Evolutionary conservation across 2,797 vertebrate genomes (phyloP), one percentile per base, ranked within the genome.

Genomic region (Scyliorhinus canicula): DNA sequence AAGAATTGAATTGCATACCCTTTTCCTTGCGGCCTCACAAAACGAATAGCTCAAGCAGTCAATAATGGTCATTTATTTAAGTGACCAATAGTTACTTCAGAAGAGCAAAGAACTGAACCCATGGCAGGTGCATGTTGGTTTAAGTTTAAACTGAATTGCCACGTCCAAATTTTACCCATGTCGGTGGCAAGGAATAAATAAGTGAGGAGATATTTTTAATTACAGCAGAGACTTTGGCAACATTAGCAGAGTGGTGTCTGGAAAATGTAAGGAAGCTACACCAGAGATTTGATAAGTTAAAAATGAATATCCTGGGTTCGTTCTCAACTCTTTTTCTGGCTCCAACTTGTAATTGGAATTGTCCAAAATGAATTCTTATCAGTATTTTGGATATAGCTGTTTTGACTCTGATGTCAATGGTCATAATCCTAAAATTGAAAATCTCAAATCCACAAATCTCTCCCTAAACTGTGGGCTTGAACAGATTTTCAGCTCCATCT

Each of bases 401-500:
- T 57, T 57, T n/a, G 14, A 7, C 28, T n/a, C 55, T 90, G 16
- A 57, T 14, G 55, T 40, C 35, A 60, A 90, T 60, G 55, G 19
- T 60, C 86, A 60, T 90, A n/a, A 60, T 19, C 35, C 86, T 60
- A 82, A n/a, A 35, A 90, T 16, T 90, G 14, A 90, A 16, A 90
- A 90, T n/a, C 35, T 90, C 35, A 55, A 35, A 55, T 60, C 55
- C 7, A 40, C 35, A 90, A 90, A 60, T 40, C 55, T n/a, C 35
- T 60, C 52, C 55, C 35, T 90, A 90, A 60, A 90, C 35, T n/a
- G 86, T 40, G 35, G 35, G 86, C 86, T 40, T 57, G 31, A 86
- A 31, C 55, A 57, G 86, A 60, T 90, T 90, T 60, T 35, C 86
- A 90, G 86, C 35, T 90, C 55, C 86, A 90, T 60, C 86, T 90